Percentiles rank a stretch among this genome's conserved stretches.
Conservation (phyloP, 2,888 invertebrate genomes). For the Piscicola geometra region DNA sequence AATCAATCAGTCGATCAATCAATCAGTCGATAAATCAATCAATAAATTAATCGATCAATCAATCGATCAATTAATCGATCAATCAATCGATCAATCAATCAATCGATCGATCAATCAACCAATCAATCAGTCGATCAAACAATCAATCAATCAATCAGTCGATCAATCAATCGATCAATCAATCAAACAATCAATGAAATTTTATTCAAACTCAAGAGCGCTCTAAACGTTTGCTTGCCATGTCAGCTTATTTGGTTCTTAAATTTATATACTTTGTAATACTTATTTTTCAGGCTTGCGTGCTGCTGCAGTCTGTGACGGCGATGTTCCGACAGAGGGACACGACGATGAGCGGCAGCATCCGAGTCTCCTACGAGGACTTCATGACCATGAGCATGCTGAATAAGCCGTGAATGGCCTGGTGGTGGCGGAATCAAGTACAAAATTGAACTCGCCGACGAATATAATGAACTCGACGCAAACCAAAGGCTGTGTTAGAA, state of each 20-base stretch:
- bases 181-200: neutral
- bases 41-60: no score
- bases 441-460: neutral
- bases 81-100: no score
- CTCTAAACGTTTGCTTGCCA: neutral
- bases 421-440: no score
- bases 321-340: constrained; percentile 81
- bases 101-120: no score
- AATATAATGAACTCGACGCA: neutral
- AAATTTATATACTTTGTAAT: no score
- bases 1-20: no score
- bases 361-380: constrained; percentile 83
- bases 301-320: constrained; percentile 69
- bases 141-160: no score
- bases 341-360: constrained; percentile 72
- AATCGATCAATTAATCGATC: no score
- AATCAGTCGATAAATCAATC: no score
- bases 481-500: neutral
- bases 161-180: no score
- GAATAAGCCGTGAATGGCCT: constrained; percentile 55
- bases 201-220: neutral
- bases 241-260: neutral
- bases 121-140: no score
- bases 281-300: constrained; percentile 69
- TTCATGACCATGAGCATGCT: constrained; percentile 77